Conservation (phyloP, 2,113 vertebrate species). For the Rhabdornis inornatus region DNA sequence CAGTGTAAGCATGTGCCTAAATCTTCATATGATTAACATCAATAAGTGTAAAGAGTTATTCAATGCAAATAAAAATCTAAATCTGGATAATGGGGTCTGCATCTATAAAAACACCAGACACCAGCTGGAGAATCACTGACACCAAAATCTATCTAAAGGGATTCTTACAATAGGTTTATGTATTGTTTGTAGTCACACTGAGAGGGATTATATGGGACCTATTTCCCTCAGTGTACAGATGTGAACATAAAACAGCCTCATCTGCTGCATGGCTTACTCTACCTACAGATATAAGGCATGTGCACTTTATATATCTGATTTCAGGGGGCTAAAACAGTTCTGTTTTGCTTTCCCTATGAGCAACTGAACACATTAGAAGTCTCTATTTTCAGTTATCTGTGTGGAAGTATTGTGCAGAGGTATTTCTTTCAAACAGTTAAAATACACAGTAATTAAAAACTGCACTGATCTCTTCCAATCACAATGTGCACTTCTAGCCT, state of each 20-base stretch:
- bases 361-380: neutral
- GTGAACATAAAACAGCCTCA: neutral
- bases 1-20: neutral
- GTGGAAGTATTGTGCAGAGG: neutral
- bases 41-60: neutral
- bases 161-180: neutral
- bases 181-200: neutral
- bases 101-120: neutral
- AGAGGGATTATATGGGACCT: neutral
- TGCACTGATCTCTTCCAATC: neutral
- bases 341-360: neutral
- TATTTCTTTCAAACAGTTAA: neutral
- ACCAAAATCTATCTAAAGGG: neutral
- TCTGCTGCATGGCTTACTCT: neutral
- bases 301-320: neutral
- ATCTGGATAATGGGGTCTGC: neutral
- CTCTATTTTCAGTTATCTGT: neutral
- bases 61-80: neutral
- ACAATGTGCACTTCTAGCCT: neutral
- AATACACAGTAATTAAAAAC: neutral
- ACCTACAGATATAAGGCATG: neutral
- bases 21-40: neutral
- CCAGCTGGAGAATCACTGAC: neutral
- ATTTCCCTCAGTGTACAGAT: neutral
- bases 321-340: neutral